Conservation (phyloP, 2,888 invertebrate genomes). For the Conistra vaccinii region DNA sequence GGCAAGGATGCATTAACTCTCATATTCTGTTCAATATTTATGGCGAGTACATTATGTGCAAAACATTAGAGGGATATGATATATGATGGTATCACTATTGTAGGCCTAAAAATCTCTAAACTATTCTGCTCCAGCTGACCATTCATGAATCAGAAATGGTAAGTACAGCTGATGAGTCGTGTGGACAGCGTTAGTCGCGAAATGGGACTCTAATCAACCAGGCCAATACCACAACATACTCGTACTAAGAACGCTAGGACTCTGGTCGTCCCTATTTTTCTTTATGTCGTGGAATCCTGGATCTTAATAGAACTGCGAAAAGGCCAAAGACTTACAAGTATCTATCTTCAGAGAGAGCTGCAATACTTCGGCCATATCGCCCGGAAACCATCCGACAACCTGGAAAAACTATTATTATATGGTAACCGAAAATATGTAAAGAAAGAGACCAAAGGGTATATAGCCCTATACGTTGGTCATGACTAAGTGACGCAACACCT, state of each 20-base stretch:
- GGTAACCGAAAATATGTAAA: not conserved
- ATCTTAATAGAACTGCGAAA: not conserved
- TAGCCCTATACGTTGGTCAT: not conserved
- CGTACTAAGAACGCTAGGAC: not conserved
- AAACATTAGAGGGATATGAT: not conserved
- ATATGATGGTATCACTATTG: not conserved
- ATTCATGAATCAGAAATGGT: too few species aligned
- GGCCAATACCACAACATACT: not conserved
- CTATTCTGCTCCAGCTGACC: not conserved
- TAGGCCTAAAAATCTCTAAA: not conserved
- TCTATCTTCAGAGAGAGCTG: not conserved
- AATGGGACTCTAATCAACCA: not conserved
- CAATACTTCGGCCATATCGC: not conserved
- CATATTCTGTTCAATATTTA: not conserved
- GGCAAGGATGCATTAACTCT: not conserved
- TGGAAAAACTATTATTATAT: not conserved
- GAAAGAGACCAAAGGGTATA: not conserved
- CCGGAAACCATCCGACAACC: not conserved
- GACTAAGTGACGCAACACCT: not conserved
- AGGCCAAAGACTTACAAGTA: not conserved
- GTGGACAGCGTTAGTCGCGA: not conserved
- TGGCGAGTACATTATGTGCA: not conserved
- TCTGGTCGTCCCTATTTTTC: not conserved
- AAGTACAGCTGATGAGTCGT: not conserved
- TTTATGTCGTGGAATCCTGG: not conserved